Conservation (phyloP, 2,113 vertebrate genomes). For the Neofelis nebulosa region DNA sequence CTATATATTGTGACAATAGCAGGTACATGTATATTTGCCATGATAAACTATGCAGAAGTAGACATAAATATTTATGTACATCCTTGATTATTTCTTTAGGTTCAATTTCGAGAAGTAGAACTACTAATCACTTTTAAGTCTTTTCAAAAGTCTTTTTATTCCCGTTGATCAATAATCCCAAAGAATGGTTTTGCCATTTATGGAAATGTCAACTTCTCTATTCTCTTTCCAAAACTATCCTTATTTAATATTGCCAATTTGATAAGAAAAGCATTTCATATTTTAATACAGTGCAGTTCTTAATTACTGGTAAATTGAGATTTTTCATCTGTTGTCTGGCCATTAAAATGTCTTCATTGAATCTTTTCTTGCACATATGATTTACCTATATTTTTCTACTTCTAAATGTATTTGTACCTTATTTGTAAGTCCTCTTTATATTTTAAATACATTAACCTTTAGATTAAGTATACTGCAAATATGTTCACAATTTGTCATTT, state of each 20-base stretch:
- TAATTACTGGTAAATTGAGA: not conserved
- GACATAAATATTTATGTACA: not conserved
- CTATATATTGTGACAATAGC: not conserved
- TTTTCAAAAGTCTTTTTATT: not conserved
- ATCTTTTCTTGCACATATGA: not conserved
- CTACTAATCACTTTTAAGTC: not conserved
- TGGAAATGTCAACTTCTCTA: not conserved
- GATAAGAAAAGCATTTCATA: not conserved
- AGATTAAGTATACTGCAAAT: not conserved
- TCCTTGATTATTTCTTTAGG: not conserved
- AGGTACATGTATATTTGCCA: not conserved
- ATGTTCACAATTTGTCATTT: not conserved
- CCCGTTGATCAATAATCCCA: not conserved
- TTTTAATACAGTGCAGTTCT: not conserved
- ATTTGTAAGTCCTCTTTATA: not conserved
- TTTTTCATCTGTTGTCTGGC: not conserved
- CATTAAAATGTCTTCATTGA: not conserved
- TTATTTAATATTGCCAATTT: not conserved
- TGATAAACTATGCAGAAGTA: not conserved
- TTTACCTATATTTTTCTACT: not conserved
- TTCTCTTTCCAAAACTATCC: not conserved
- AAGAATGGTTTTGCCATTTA: not conserved
- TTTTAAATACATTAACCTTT: not conserved
- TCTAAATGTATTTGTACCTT: not conserved
- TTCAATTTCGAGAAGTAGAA: not conserved